Evolutionary conservation across 2,113 vertebrate genomes (phyloP).

Genomic region (Serinus canaria): DNA sequence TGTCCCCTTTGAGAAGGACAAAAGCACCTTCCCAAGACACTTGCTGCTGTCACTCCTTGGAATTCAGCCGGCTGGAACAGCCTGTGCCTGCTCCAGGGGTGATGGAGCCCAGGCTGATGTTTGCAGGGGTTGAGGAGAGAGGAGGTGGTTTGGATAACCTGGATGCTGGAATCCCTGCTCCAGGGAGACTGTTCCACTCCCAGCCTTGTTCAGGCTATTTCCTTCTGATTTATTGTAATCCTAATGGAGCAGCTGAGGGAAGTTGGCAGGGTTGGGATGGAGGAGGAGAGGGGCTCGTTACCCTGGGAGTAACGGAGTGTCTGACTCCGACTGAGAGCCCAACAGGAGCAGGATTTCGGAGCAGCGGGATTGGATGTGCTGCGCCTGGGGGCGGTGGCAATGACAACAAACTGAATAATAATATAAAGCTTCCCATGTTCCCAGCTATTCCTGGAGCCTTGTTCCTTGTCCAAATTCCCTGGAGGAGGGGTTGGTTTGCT

Average conservation of each 20-base stretch:
- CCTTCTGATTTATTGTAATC: not conserved
- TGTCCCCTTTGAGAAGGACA: not conserved
- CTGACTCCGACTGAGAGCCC: not conserved
- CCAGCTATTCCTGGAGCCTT: not conserved
- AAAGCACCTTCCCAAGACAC: not conserved
- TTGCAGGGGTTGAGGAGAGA: not conserved
- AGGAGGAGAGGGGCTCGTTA: not conserved
- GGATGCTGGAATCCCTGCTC: fast-evolving
- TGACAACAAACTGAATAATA: not conserved
- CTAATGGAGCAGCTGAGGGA: not conserved
- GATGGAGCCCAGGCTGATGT: not conserved
- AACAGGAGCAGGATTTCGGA: not conserved
- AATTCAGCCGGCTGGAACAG: not conserved
- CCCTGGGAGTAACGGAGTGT: not conserved
- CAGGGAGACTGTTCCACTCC: not conserved
- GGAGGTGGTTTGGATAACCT: not conserved
- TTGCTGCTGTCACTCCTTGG: not conserved
- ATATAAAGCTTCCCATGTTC: not conserved
- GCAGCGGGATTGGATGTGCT: not conserved
- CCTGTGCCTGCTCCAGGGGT: not conserved
- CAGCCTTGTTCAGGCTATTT: not conserved
- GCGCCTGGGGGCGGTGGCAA: not conserved
- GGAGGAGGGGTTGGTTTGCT: not conserved
- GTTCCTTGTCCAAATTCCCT: not conserved
- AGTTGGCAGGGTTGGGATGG: not conserved